A percentile compares a stretch with the other conserved stretches of the same genome.
Conservation (phyloP, 2,888 invertebrate species). For the Caenorhabditis sp. region DNA sequence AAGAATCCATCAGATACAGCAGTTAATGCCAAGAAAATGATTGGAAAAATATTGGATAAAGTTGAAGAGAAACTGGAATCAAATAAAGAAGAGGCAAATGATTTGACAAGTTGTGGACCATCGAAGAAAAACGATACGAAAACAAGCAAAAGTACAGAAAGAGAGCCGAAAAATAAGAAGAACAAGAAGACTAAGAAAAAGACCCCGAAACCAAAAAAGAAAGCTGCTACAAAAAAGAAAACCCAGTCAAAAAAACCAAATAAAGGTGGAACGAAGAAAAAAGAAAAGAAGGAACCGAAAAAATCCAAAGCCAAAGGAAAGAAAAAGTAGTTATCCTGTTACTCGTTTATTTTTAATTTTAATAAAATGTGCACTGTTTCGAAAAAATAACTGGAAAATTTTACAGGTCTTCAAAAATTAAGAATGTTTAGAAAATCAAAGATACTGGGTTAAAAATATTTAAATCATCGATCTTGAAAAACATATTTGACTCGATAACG, state of each 20-base stretch:
- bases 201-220: conserved; percentile 4
- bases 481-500: too few species aligned
- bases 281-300: neutral
- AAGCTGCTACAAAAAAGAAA: neutral
- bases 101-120: neutral
- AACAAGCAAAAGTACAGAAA: neutral
- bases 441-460: too few species aligned
- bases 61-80: neutral
- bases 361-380: too few species aligned
- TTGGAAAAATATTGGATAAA: neutral
- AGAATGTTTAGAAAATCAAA: too few species aligned
- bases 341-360: too few species aligned
- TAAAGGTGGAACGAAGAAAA: conserved; percentile 2
- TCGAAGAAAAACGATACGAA: neutral
- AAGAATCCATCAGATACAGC: too few species aligned
- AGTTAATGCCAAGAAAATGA: too few species aligned
- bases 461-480: too few species aligned
- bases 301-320: too few species aligned
- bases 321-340: too few species aligned
- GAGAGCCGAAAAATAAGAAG: conserved; percentile 4
- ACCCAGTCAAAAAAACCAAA: conserved; percentile 3
- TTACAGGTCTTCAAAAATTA: too few species aligned
- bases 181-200: neutral
- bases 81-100: neutral
- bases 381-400: too few species aligned